Evolutionary conservation across 2,888 invertebrate genomes (phyloP).

Genomic region (Petrolisthes cinctipes): DNA sequence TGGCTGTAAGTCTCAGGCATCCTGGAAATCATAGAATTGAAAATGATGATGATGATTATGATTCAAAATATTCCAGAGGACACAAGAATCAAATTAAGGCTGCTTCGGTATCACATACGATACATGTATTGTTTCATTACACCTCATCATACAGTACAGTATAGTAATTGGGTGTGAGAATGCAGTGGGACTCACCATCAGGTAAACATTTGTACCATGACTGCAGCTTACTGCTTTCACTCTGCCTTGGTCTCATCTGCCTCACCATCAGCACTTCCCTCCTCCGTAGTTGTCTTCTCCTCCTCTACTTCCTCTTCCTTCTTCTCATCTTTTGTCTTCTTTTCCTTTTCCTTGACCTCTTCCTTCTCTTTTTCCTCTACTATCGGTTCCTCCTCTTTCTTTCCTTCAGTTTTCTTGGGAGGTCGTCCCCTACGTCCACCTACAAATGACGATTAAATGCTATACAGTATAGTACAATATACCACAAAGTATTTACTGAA

Average conservation of each 20-base stretch:
- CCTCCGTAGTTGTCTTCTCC: conserved; percentile 1
- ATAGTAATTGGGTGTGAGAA: too few relatives aligned
- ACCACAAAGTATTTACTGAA: too few relatives aligned
- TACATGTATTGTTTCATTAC: too few relatives aligned
- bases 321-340: background rate
- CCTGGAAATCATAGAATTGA: too few relatives aligned
- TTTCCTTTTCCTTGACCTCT: conserved; percentile 16
- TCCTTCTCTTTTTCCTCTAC: conserved; percentile 24
- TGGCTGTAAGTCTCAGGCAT: too few relatives aligned
- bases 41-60: too few relatives aligned
- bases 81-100: too few relatives aligned
- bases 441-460: background rate
- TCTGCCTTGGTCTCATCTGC: conserved; percentile 42
- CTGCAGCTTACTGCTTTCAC: conserved; percentile 33
- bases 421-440: conserved; percentile 56
- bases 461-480: too few relatives aligned
- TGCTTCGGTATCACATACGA: too few relatives aligned
- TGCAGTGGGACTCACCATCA: conserved; percentile 38
- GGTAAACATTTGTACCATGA: conserved; percentile 58
- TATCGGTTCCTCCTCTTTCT: conserved; percentile 37
- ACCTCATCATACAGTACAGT: too few relatives aligned
- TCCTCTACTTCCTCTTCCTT: background rate
- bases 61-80: too few relatives aligned
- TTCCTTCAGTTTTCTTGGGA: conserved; percentile 48
- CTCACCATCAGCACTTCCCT: conserved; percentile 35